Evolutionary conservation across 2,113 vertebrate species (phyloP).

Genomic region (Hiodon alosoides): DNA sequence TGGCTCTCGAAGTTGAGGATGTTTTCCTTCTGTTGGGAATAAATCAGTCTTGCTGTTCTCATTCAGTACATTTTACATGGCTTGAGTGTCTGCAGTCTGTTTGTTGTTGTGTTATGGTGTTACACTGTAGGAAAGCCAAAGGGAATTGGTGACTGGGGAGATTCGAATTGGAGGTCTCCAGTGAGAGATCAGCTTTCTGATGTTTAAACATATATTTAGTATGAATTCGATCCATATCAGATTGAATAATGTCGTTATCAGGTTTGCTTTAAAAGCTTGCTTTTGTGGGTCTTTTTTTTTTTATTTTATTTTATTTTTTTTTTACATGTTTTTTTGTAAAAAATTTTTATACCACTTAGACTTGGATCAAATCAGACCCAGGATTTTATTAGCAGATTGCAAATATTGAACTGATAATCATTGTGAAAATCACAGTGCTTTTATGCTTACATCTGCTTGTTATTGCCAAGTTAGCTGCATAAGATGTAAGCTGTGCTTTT

Average conservation of each 20-base stretch:
- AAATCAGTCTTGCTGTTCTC: conserved; percentile 25
- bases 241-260: neutral
- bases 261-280: neutral
- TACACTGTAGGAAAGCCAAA: conserved; percentile 29
- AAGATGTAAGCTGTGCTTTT: neutral
- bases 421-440: conserved; percentile 2
- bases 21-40: conserved; percentile 7
- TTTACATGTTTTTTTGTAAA: no score
- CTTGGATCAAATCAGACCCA: neutral
- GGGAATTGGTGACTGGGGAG: conserved; percentile 12
- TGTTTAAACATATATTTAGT: conserved; percentile 26
- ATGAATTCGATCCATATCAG: conserved; percentile 31
- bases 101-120: conserved; percentile 32
- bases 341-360: conserved; percentile 10
- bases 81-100: conserved; percentile 45
- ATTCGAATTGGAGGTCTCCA: conserved; percentile 2
- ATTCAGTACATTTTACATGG: conserved; percentile 16
- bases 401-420: conserved; percentile 11
- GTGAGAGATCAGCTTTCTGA: conserved; percentile 1
- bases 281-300: neutral
- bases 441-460: conserved; percentile 13
- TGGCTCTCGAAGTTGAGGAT: conserved; percentile 13
- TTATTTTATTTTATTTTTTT: neutral
- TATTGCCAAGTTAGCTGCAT: conserved; percentile 13
- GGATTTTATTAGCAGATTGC: conserved; percentile 8